A percentile compares a stretch with the other conserved stretches of the same genome.
phyloP scores from a whole-genome alignment of 2,797 vertebrate species.

The Podargus strigoides region DNA sequence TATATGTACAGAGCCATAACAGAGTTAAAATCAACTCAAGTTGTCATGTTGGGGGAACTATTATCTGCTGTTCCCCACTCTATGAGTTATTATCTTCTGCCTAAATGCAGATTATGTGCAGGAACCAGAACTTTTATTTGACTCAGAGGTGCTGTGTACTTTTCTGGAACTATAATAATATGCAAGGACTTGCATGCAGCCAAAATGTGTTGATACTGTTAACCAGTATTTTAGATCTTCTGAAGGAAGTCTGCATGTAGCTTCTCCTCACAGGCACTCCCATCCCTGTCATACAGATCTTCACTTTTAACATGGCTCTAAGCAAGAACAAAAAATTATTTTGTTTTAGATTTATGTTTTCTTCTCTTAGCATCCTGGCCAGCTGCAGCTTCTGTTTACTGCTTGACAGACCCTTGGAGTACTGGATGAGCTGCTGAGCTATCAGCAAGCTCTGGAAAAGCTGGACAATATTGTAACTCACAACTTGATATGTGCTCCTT shows the following conservation, averaged over 20 bases:
- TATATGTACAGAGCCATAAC: background rate
- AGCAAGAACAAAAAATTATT: constrained; percentile 38
- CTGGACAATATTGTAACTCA: constrained; percentile 20
- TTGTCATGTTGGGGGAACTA: background rate
- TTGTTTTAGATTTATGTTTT: constrained; percentile 55
- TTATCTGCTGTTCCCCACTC: background rate
- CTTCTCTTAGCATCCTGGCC: constrained; percentile 15
- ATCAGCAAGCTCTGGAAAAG: constrained; percentile 34
- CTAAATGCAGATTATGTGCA: constrained; percentile 45
- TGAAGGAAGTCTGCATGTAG: constrained; percentile 24
- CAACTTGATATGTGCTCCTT: constrained; percentile 22
- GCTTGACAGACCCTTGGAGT: constrained; percentile 30
- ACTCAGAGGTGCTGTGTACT: constrained; percentile 30
- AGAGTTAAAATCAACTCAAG: background rate
- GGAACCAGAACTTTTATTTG: constrained; percentile 43
- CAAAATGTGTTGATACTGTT: constrained; percentile 12
- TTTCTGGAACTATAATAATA: background rate
- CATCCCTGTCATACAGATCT: constrained; percentile 44
- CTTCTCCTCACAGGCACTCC: constrained; percentile 24
- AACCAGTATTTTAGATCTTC: constrained; percentile 66
- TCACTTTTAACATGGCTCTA: constrained; percentile 37
- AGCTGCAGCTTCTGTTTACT: constrained; percentile 43
- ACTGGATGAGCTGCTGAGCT: constrained; percentile 7
- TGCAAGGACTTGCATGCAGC: background rate
- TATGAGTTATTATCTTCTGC: constrained; percentile 10